Evolutionary conservation across 2,113 vertebrate species (phyloP), one percentile per base, ranked within the genome.

Genomic region (Mesoclemmys tuberculata): DNA sequence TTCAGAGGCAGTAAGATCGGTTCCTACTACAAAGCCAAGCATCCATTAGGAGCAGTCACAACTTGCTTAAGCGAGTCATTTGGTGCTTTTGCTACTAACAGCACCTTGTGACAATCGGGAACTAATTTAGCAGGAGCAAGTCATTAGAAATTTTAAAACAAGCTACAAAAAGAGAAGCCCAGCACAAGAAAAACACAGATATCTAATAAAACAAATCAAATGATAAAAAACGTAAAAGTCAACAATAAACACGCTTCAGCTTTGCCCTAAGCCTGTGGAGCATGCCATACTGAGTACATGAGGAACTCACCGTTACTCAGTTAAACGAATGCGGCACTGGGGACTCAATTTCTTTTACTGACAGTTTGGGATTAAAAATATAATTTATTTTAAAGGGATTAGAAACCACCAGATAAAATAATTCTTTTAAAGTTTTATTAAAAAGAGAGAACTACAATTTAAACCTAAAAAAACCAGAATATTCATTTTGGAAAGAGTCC

Each of bases 171-270:
- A 75, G 38, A 44, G 71, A 75, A 75, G 71, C 38, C n/a, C 10
- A 44, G 71, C 71, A 75, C 11, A 26, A 75, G 38, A 75, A 75
- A 75, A 64, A 64, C 29, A 61, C 31, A 64, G 35, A 16, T 19
- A 3, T 0, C 35, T 5, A 38, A 90, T 18, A 22, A 68, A 84
- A n/a, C 0, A 74, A 5, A 1, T 3, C 38, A 44, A 10, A 5
- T 10, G 1, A 10, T 16, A n/a, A 68, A 44, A 64, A 79, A 4
- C 38, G 8, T 4, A 0, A 4, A 10, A 75, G 6, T 26, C 0
- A 19, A 7, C 46, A 55, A 2, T 0, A 41, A 22, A 0, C 68
- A 82, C 35, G 13, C 16, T 13, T 2, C 0, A 1, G 4, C 44
- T 6, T 64, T 1, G 41, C 64, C 4, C 31, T 1, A 19, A 41